Evolutionary conservation across 1,140 invertebrate genomes (phyloP), one percentile per base, ranked within the genome.

Genomic region (Potamilus streckersoni): DNA sequence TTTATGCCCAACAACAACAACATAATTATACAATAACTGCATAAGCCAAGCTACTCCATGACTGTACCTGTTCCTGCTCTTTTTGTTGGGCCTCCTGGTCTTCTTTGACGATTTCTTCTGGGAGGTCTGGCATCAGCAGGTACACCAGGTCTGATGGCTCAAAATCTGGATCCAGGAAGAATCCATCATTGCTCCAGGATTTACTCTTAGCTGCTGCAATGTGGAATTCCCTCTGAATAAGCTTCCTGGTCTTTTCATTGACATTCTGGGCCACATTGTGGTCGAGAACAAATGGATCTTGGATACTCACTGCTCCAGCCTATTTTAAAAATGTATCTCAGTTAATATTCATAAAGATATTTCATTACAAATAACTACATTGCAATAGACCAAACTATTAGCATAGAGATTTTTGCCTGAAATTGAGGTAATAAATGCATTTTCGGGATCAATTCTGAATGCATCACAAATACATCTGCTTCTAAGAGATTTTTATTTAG

Each of bases 281-380:
- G 62, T 82, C 78, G 13, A 87, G 79, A 14, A 86, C 84, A 82
- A 86, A 87, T 55, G 86, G 86, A 79, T 87, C 86, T 71, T 87
- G 86, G 31, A 87, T 79, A 27, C 71, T 80, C 12, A 86, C 72
- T 15, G 78, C 55, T 58, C 78, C 79, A n/a, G 81, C 57, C 84
- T 84, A 71, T 11, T 67, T 72, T 59, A 71, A 61, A 67, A 64
- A 69, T 20, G 67, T 60, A 60, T 38, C 20, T 64, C 23, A 27
- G n/a, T 20, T 5, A 27, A 20, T 64, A 64, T 20, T 19, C 55
- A 49, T 15, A n/a, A 62, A 14, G 20, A n/a, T 23, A n/a, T 19
- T 62, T 23, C 60, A 62, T 23, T 19, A 38, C 55, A 59, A 71
- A 23, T 62, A 62, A 38, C 63, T 62, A 71, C 60, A 49, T 56